Base-by-base conservation (phyloP, 2,113 vertebrate genomes). In the Mesoclemmys tuberculata region DNA sequence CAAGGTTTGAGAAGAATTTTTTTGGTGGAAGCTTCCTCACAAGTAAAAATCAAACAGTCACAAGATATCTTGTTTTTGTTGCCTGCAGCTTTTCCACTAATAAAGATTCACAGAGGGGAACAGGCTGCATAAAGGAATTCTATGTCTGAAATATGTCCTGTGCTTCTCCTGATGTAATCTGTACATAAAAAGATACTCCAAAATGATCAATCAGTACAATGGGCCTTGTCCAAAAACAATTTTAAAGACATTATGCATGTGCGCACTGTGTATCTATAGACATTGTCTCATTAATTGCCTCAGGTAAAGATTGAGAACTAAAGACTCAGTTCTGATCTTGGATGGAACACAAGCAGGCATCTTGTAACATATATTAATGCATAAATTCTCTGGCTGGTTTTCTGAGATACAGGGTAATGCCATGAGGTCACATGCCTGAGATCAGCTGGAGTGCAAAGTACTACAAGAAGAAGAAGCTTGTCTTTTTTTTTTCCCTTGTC, bases 41-140 rank as follows among this genome's bases (percentile, higher is more conserved):
- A 92, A 87, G 81, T 29, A 22, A 56, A 92, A 95, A 83, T 84
- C 84, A 84, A 89, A 86, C 12, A 80, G 48, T 95, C 80, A 81
- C 14, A 55, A 26, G 27, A 61, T 84, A 80, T 82, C 85, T 94
- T 92, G 44, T 0, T 86, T 97, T 89, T 90, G 46, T 85, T 77
- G 85, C 93, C 83, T 93, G 18, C 31, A 82, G 78, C 41, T 95
- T 97, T 95, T 91, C 89, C 22, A 49, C 21, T 91, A 82, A 91
- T 90, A 83, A 90, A 91, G 21, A 87, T 95, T 96, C 54, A 85
- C 71, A 93, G 87, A 82, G 13, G 41, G 46, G 26, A 93, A 90
- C 49, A 54, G 78, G 64, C 11, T 56, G 3, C 56, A 82, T 78
- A 83, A 94, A 78, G 44, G 26, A 58, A 82, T 49, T 83, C 35